Percentiles rank a stretch among this genome's conserved stretches.
These are phyloP conservation scores for Triops cancriformis DNA, from an alignment of 1,140 invertebrate species.

Conservation along the genomic window DNA sequence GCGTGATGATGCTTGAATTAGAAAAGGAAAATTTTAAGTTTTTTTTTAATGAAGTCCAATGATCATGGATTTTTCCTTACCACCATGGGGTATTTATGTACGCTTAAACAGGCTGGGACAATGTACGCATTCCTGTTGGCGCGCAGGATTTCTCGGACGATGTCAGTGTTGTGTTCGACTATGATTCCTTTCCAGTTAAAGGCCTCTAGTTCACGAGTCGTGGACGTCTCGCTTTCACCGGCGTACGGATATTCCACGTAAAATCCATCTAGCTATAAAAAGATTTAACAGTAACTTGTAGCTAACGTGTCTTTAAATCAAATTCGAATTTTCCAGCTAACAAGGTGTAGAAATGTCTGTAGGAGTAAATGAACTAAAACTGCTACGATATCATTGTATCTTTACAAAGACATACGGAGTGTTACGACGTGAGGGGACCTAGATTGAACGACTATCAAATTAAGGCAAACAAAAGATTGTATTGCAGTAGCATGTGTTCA, in stretches of 20 bases:
- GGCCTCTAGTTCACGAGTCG: neutral
- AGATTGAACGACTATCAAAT: too few species aligned
- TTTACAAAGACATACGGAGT: too few species aligned
- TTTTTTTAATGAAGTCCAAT: neutral
- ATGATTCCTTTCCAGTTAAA: neutral
- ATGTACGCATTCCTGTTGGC: conserved; percentile 1
- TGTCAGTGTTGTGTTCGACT: neutral
- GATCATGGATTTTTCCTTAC: neutral
- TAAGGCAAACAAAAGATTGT: too few species aligned
- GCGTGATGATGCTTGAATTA: neutral
- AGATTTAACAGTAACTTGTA: too few species aligned
- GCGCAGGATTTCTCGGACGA: neutral
- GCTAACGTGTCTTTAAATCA: too few species aligned
- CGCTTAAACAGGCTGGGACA: neutral
- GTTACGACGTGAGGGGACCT: too few species aligned
- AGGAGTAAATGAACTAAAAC: too few species aligned
- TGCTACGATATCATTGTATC: too few species aligned
- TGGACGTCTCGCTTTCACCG: neutral
- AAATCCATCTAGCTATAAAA: neutral
- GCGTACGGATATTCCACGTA: neutral
- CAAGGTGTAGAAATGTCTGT: too few species aligned
- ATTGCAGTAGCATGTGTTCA: too few species aligned
- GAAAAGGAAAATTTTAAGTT: neutral
- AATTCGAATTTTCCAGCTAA: too few species aligned
- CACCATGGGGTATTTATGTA: neutral